These are phyloP conservation scores for Felis chaus DNA, from an alignment of 2,113 vertebrate genomes.

Conservation along the genomic window DNA sequence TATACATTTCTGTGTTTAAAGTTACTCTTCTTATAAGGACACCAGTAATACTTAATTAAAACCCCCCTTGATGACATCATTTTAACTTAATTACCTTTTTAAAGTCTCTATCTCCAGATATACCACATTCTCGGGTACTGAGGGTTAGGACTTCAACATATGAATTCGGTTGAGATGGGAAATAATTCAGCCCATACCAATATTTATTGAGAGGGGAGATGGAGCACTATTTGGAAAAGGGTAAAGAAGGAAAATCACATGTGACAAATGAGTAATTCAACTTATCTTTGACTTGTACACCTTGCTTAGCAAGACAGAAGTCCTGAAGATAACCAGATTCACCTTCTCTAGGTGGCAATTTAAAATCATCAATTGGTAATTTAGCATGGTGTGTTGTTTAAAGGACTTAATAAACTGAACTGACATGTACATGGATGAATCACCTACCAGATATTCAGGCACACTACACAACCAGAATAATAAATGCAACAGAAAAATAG, in stretches of 20 bases:
- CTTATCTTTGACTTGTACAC: neutral
- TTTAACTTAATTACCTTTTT: conserved; percentile 6
- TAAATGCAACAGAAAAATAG: neutral
- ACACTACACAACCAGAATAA: neutral
- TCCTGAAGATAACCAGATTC: neutral
- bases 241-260: neutral
- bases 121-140: neutral
- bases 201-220: neutral
- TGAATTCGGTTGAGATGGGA: neutral
- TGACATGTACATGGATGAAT: neutral
- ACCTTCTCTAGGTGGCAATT: neutral
- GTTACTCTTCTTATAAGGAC: conserved; percentile 9
- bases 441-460: neutral
- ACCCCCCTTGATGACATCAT: neutral
- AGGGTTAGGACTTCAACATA: neutral
- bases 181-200: neutral
- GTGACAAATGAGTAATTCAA: neutral
- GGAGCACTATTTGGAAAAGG: neutral
- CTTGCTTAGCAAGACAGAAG: conserved; percentile 6
- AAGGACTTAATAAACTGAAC: neutral
- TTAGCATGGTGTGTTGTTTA: neutral
- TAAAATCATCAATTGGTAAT: neutral
- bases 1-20: neutral
- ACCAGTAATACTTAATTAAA: neutral
- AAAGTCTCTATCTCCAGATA: neutral